Evolutionary conservation across 2,797 vertebrate species (phyloP).

Genomic region (Sebastolobus alascanus): DNA sequence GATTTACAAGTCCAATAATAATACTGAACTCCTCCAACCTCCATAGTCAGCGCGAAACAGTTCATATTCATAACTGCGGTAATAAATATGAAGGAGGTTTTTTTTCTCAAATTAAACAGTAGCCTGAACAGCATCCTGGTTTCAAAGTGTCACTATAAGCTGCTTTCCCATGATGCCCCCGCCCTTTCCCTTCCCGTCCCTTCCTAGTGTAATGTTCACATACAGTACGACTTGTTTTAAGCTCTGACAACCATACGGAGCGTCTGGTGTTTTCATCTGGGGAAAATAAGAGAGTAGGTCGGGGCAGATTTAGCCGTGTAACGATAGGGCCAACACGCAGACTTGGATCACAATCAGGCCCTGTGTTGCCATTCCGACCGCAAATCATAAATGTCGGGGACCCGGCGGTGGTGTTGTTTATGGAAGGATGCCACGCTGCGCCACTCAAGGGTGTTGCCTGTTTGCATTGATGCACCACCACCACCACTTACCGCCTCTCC

Average conservation of each 20-base stretch:
- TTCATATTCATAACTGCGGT: conserved; percentile 53
- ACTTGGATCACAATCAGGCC: conserved; percentile 75
- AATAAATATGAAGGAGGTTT: conserved; percentile 52
- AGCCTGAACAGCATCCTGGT: conserved; percentile 62
- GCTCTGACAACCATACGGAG: conserved; percentile 67
- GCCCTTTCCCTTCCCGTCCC: conserved; percentile 53
- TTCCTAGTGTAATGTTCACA: conserved; percentile 60
- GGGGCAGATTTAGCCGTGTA: conserved; percentile 78
- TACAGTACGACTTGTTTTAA: conserved; percentile 66
- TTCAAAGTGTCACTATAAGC: conserved; percentile 61
- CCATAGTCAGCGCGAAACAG: conserved; percentile 62
- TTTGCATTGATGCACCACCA: conserved; percentile 82
- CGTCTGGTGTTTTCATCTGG: conserved; percentile 74
- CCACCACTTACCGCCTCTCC: conserved; percentile 73
- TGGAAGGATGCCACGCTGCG: conserved; percentile 78
- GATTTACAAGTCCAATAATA: conserved; percentile 80
- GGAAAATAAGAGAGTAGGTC: conserved; percentile 78
- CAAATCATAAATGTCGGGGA: conserved; percentile 83
- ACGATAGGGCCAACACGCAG: conserved; percentile 76
- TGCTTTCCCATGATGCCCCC: conserved; percentile 69
- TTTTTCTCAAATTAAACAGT: conserved; percentile 67
- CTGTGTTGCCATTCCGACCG: conserved; percentile 76
- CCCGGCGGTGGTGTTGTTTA: conserved; percentile 81
- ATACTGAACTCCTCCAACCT: conserved; percentile 72
- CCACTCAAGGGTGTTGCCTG: conserved; percentile 85